A percentile compares a stretch with the other conserved stretches of the same genome.
Conservation (phyloP, 1,140 invertebrate genomes). For the Plectus sambesii region DNA sequence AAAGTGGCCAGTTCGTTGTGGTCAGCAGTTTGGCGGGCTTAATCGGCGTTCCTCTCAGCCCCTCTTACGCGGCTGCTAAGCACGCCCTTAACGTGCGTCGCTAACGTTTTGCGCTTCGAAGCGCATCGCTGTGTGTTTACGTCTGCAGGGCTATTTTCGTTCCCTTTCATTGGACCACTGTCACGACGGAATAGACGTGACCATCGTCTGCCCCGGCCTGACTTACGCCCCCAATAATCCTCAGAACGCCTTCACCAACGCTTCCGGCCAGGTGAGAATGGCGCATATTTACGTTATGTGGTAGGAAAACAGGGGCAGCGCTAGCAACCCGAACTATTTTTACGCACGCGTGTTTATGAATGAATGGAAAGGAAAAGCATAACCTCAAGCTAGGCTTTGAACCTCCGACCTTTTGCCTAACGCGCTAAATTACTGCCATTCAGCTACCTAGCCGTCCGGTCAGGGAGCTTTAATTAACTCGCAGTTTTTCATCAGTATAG, state of each 20-base stretch:
- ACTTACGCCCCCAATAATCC: slow-evolving; percentile 9
- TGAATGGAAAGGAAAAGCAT: too few species aligned
- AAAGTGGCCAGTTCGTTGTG: slow-evolving; percentile 5
- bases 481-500: too few species aligned
- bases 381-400: too few species aligned
- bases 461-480: too few species aligned
- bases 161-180: slow-evolving; percentile 3
- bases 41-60: neutral
- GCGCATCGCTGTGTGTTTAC: too few species aligned
- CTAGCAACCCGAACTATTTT: too few species aligned
- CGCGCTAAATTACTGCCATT: too few species aligned
- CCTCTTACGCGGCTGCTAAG: slow-evolving; percentile 4
- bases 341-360: too few species aligned
- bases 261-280: neutral
- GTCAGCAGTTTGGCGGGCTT: neutral
- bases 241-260: slow-evolving; percentile 2
- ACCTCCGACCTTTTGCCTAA: too few species aligned
- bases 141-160: slow-evolving; percentile 8
- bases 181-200: slow-evolving; percentile 5
- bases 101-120: neutral
- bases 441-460: too few species aligned
- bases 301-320: too few species aligned
- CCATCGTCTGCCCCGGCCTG: slow-evolving; percentile 5
- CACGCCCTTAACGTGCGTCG: slow-evolving; percentile 5
- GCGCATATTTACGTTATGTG: too few species aligned